Evolutionary conservation across 2,797 vertebrate genomes (phyloP), one percentile per base, ranked within the genome.

Genomic region (Mus caroli): DNA sequence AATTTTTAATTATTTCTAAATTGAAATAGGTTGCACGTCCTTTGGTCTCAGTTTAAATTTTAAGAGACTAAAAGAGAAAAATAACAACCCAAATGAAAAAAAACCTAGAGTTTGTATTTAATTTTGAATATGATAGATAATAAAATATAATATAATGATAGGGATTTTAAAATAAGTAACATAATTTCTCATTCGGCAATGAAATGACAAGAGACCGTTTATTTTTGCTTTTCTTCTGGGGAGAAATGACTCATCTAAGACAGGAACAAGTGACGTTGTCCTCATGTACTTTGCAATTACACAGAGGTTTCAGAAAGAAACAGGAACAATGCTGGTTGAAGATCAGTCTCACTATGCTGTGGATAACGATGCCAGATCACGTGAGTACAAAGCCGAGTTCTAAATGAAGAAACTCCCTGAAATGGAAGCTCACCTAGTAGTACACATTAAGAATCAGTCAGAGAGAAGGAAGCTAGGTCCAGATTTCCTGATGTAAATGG

Each of bases 261-360:
- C 6, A 86, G 28, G 6, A 75, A 14, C 11, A 89, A 94, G 20
- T 78, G n/a, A 76, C 4, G 77, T 79, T 89, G 28, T 34, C 77
- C 20, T 67, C 92, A 86, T 60, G 24, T 4, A 79, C 12, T 95
- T 75, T 75, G 15, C 34, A 95, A 75, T 79, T 84, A 94, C 31
- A 94, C 34, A 40, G 10, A 88, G 11, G 22, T 83, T 88, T 93
- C 31, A 83, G 77, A 96, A 90, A 85, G 37, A 88, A 95, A 77
- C 28, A 64, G 4, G 40, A 17, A 11, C 56, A 17, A 2, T 69
- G 43, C 85, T 88, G 79, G 46, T 4, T 88, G 34, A 92, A 88
- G 71, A 93, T n/a, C 15, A 84, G 79, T 71, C 58, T 85, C 7
- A 12, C 77, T 76, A 46, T 37, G n/a, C 12, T 90, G 43, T 4